Evolutionary conservation across 2,797 vertebrate species (phyloP).

Genomic region (Enteromius thamalakanensis): DNA sequence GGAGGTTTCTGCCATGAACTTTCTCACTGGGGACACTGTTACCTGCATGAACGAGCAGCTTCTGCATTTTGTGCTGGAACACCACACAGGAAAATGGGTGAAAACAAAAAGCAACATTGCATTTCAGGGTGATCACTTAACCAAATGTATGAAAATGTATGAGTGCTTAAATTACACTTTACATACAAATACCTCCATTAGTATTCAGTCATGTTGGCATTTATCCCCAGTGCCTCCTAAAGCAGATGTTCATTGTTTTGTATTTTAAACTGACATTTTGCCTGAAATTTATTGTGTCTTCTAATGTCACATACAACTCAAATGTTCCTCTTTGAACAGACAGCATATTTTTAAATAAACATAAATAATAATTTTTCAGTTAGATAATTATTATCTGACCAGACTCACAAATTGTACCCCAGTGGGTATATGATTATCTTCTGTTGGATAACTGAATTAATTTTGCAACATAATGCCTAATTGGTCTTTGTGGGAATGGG

Average conservation of each 20-base stretch:
- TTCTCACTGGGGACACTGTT: conserved; percentile 43
- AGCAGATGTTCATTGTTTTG: background rate
- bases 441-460: background rate
- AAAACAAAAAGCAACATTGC: conserved; percentile 20
- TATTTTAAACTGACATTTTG: conserved; percentile 6
- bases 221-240: conserved; percentile 11
- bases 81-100: background rate
- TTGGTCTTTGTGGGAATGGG: conserved; percentile 1
- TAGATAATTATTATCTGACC: conserved; percentile 18
- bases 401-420: conserved; percentile 2
- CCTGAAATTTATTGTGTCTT: background rate
- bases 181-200: conserved; percentile 7
- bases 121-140: background rate
- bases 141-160: background rate
- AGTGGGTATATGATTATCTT: background rate
- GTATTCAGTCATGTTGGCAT: background rate
- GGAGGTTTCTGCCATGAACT: conserved; percentile 40
- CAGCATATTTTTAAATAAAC: background rate
- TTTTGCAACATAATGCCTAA: background rate
- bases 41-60: conserved; percentile 41
- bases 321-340: background rate
- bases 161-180: background rate
- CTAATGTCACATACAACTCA: conserved; percentile 1
- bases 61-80: conserved; percentile 25
- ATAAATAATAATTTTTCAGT: conserved; percentile 13